A percentile compares a stretch with the other conserved stretches of the same genome.
These are phyloP conservation scores for Triplophysa bombifrons DNA, from an alignment of 2,797 vertebrate genomes.

Conservation along the genomic window DNA sequence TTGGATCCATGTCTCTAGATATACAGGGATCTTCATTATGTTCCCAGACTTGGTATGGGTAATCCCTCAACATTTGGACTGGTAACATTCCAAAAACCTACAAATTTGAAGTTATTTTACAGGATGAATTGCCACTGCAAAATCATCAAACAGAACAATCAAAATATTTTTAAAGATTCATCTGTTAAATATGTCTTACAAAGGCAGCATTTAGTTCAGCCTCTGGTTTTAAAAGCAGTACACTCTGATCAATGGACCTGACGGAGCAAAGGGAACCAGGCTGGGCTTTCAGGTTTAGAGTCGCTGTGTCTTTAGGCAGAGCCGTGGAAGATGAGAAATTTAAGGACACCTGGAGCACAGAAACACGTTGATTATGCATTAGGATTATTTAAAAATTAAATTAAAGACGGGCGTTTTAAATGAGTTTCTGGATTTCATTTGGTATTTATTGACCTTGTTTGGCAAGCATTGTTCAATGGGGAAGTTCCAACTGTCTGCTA, in stretches of 20 bases:
- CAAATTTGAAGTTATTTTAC: not conserved
- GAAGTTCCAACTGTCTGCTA: constrained; percentile 84
- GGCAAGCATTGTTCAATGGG: constrained; percentile 77
- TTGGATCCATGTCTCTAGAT: no score
- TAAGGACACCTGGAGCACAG: constrained; percentile 78
- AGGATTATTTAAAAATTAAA: no score
- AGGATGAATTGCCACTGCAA: not conserved
- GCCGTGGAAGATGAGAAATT: constrained; percentile 71
- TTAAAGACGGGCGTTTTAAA: no score
- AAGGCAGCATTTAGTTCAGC: constrained; percentile 71
- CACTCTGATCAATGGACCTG: constrained; percentile 84
- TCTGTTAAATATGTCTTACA: constrained; percentile 68
- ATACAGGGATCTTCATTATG: not conserved
- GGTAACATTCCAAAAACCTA: constrained; percentile 72
- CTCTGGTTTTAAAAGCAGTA: constrained; percentile 80
- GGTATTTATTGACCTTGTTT: constrained; percentile 78
- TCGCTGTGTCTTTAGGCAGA: constrained; percentile 73
- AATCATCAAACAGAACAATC: not conserved
- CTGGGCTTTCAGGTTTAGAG: constrained; percentile 73
- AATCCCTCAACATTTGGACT: constrained; percentile 66
- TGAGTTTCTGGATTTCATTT: not conserved
- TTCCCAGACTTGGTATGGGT: constrained; percentile 52
- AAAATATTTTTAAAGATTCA: not conserved
- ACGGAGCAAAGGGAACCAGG: constrained; percentile 85
- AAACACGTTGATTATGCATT: no score